Conservation (phyloP, 2,113 vertebrate genomes). For the Xyrauchen texanus region DNA sequence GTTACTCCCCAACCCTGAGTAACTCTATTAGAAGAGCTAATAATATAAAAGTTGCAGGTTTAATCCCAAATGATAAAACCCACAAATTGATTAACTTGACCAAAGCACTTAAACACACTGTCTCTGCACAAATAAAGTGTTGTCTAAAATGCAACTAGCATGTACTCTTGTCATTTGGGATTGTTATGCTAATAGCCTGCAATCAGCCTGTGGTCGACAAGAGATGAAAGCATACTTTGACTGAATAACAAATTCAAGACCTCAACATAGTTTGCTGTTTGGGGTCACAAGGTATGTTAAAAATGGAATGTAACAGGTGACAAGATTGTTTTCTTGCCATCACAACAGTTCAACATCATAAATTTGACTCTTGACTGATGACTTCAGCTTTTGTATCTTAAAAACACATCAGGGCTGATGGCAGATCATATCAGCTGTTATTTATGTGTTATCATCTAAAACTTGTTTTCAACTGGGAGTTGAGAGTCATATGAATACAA, state of each 20-base stretch:
- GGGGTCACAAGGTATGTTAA: conserved; percentile 7
- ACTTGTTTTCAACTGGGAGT: not conserved
- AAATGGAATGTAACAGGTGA: conserved; percentile 16
- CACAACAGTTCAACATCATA: conserved; percentile 12
- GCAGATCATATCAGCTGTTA: not conserved
- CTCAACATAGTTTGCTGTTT: conserved; percentile 4
- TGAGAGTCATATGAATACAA: not conserved
- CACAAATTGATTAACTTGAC: too few relatives aligned
- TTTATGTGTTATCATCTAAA: too few relatives aligned
- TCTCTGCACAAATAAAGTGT: too few relatives aligned
- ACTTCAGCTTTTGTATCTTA: not conserved
- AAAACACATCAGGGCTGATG: not conserved
- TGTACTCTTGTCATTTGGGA: too few relatives aligned
- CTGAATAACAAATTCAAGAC: conserved; percentile 12
- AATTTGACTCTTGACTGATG: not conserved
- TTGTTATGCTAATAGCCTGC: too few relatives aligned
- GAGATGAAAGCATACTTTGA: not conserved
- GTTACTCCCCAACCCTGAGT: too few relatives aligned
- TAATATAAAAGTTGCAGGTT: too few relatives aligned
- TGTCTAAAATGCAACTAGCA: too few relatives aligned
- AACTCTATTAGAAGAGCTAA: too few relatives aligned
- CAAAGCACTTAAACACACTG: too few relatives aligned
- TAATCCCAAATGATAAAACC: too few relatives aligned
- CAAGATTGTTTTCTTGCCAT: not conserved
- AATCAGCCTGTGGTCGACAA: not conserved